Conservation (phyloP, 2,113 vertebrate genomes). For the Elephas maximus region DNA sequence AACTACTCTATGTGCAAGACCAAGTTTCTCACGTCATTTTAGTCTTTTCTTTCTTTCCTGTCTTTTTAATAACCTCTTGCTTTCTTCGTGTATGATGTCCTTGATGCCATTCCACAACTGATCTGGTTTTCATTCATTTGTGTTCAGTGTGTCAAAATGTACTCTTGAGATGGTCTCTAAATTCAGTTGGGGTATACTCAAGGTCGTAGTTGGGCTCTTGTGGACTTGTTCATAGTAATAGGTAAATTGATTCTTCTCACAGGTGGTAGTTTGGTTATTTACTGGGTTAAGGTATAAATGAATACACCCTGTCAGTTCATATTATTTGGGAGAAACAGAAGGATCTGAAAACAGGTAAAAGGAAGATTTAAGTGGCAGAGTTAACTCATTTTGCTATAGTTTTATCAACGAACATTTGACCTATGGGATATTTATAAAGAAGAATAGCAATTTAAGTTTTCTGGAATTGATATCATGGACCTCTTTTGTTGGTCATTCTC, state of each 20-base stretch:
- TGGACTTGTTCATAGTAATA: not conserved
- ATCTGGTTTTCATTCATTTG: too few relatives aligned
- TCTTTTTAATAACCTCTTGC: too few relatives aligned
- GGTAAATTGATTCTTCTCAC: not conserved
- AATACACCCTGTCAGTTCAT: not conserved
- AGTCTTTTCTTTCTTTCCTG: too few relatives aligned
- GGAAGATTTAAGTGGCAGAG: not conserved
- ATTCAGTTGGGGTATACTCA: too few relatives aligned
- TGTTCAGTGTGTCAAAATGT: too few relatives aligned
- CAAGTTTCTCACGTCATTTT: too few relatives aligned
- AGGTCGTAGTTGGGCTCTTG: too few relatives aligned
- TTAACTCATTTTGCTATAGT: not conserved
- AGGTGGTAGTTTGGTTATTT: not conserved
- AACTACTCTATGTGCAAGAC: too few relatives aligned
- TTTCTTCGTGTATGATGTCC: too few relatives aligned
- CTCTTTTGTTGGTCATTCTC: not conserved
- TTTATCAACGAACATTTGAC: not conserved
- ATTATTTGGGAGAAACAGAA: not conserved
- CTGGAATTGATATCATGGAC: not conserved
- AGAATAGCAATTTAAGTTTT: not conserved
- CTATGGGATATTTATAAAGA: not conserved
- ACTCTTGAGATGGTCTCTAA: too few relatives aligned
- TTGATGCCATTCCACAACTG: too few relatives aligned
- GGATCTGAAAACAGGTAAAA: not conserved
- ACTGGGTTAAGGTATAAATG: not conserved